Conservation (phyloP, 2,113 vertebrate species). For the Epinephelus lanceolatus region DNA sequence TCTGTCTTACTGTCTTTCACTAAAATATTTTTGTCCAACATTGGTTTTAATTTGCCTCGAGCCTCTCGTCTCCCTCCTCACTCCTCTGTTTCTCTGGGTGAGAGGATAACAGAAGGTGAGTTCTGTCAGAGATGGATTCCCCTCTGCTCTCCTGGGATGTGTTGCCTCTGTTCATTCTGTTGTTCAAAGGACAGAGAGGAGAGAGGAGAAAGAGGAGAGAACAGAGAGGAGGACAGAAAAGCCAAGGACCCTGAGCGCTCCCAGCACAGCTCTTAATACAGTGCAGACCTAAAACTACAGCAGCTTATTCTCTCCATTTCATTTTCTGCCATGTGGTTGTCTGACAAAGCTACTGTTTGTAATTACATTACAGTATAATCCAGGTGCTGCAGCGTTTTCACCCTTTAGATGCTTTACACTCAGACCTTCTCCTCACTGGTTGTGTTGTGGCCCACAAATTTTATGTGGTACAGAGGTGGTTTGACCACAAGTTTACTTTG, state of each 20-base stretch:
- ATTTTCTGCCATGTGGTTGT: background rate
- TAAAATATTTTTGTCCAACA: background rate
- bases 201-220: background rate
- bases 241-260: constrained; percentile 13
- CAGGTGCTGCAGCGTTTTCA: background rate
- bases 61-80: background rate
- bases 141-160: constrained; percentile 48
- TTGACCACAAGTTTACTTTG: no score
- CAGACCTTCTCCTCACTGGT: background rate
- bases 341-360: background rate
- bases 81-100: constrained; percentile 7
- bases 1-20: background rate
- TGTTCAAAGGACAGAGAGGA: constrained; percentile 58
- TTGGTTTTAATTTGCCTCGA: background rate
- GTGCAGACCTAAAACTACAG: background rate
- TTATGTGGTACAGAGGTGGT: no score
- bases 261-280: constrained; percentile 31
- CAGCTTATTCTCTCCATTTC: background rate
- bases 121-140: constrained; percentile 68
- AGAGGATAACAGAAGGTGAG: constrained; percentile 64
- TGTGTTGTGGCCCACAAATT: background rate
- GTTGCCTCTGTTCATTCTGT: constrained; percentile 52
- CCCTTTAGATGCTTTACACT: background rate
- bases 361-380: background rate
- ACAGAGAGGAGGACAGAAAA: background rate